Conservation (phyloP, 2,888 invertebrate genomes). For the Eupithecia exiguata region DNA sequence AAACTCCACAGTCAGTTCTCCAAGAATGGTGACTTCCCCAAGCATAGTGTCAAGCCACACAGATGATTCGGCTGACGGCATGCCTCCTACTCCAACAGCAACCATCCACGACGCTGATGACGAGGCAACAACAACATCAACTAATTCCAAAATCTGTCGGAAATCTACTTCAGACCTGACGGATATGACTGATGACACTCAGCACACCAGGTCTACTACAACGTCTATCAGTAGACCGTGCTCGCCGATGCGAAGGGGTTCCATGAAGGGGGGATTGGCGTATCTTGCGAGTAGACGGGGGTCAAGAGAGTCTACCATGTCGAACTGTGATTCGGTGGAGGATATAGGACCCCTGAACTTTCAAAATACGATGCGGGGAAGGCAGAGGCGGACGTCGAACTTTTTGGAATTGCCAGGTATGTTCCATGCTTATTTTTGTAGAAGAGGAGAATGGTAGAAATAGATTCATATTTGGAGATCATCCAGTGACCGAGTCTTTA, state of each 20-base stretch:
- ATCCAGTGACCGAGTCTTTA: no score
- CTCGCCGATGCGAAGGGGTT: constrained; percentile 88
- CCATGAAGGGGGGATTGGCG: constrained; percentile 88
- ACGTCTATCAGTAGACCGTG: constrained; percentile 85
- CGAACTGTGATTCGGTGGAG: constrained; percentile 86
- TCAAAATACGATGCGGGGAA: constrained; percentile 89
- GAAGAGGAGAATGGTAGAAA: neutral
- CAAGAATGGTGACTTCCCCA: constrained; percentile 73
- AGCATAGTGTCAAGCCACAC: constrained; percentile 81
- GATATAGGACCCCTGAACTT: constrained; percentile 92
- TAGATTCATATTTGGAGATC: neutral
- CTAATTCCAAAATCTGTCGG: constrained; percentile 82
- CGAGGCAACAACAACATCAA: constrained; percentile 75
- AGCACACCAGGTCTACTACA: constrained; percentile 79
- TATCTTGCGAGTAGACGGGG: constrained; percentile 93
- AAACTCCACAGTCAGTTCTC: constrained; percentile 76
- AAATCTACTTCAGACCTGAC: constrained; percentile 91
- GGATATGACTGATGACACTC: constrained; percentile 85
- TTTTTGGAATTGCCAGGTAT: constrained; percentile 93
- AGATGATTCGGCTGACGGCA: constrained; percentile 74
- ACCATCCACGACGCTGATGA: constrained; percentile 74
- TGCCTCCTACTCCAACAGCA: constrained; percentile 74
- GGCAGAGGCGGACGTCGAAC: constrained; percentile 92
- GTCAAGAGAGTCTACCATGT: constrained; percentile 90
- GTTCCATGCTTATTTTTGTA: neutral